Conservation (phyloP, 2,888 invertebrate species). For the Phymatocera aterrima region DNA sequence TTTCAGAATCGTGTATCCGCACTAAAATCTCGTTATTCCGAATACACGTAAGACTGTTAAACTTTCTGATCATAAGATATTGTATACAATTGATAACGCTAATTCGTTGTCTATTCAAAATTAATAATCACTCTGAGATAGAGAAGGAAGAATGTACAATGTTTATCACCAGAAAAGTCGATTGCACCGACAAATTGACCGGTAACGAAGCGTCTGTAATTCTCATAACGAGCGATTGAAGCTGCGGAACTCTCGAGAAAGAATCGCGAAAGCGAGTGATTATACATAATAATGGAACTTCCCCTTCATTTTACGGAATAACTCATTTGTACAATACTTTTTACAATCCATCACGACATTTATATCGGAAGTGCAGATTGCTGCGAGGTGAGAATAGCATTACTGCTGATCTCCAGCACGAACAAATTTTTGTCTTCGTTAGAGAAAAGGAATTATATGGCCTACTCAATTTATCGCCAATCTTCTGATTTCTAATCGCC, state of each 20-base stretch:
- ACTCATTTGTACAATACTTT: constrained; percentile 31
- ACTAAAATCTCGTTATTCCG: background rate
- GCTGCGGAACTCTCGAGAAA: constrained; percentile 23
- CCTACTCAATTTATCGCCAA: no score
- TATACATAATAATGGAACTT: constrained; percentile 29
- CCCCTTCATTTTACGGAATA: background rate
- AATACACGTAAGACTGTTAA: background rate
- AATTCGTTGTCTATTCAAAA: background rate
- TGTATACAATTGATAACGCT: background rate
- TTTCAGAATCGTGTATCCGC: constrained; percentile 17
- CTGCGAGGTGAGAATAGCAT: no score
- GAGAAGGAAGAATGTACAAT: background rate
- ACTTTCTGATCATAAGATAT: background rate
- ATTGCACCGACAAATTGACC: constrained; percentile 6
- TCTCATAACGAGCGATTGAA: constrained; percentile 35
- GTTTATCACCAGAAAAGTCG: background rate
- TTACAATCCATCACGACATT: background rate
- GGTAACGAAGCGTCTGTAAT: constrained; percentile 24
- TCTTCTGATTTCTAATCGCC: no score
- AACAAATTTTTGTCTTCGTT: no score
- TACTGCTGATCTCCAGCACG: no score
- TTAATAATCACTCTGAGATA: background rate
- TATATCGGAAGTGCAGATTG: background rate
- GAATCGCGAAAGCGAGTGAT: constrained; percentile 18
- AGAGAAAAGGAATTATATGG: no score